Percentiles rank a stretch among this genome's conserved stretches.
Conservation (phyloP, 2,888 invertebrate genomes). For the Drosophila aldrichi region DNA sequence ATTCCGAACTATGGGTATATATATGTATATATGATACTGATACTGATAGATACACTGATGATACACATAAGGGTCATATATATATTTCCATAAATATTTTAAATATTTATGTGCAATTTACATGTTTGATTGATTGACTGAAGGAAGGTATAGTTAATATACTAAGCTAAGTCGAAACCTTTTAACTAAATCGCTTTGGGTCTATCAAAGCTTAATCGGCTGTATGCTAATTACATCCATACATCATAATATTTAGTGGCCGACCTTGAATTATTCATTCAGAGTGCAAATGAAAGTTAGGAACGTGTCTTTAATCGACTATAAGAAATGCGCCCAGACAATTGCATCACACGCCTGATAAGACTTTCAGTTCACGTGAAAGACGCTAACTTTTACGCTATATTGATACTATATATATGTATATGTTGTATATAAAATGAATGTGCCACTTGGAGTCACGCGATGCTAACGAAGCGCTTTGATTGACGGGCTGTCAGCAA, state of each 20-base stretch:
- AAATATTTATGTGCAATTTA: too few relatives aligned
- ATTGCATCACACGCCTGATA: constrained; percentile 31
- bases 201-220: not conserved
- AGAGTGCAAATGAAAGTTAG: not conserved
- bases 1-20: constrained; percentile 27
- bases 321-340: constrained; percentile 4
- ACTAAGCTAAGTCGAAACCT: too few relatives aligned
- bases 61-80: too few relatives aligned
- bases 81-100: too few relatives aligned
- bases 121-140: too few relatives aligned
- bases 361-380: not conserved
- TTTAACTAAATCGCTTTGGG: not conserved
- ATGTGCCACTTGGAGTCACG: constrained; percentile 53
- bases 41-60: too few relatives aligned
- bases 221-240: not conserved
- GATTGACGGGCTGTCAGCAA: constrained; percentile 67
- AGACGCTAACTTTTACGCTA: constrained; percentile 8
- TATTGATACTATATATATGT: not conserved
- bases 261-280: constrained; percentile 36
- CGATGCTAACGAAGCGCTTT: constrained; percentile 71
- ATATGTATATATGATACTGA: too few relatives aligned
- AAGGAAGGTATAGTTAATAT: too few relatives aligned
- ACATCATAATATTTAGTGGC: constrained; percentile 39
- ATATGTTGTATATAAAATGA: not conserved
- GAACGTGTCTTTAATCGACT: constrained; percentile 1